Conservation (phyloP, 2,113 vertebrate species). For the Anolis sagrei region DNA sequence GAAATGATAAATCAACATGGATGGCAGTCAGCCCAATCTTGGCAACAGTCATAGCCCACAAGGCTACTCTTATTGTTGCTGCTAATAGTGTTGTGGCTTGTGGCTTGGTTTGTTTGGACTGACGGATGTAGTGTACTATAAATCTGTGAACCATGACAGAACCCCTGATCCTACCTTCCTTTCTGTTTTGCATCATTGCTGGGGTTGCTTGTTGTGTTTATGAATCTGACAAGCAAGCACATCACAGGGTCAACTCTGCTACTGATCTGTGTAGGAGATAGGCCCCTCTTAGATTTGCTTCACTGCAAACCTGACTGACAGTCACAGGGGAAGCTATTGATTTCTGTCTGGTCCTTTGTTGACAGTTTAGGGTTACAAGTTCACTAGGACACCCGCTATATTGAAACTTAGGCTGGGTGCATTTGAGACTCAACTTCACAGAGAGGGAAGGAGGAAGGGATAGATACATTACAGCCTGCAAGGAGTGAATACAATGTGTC, state of each 20-base stretch:
- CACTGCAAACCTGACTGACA: slow-evolving; percentile 58
- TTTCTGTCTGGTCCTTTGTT: slow-evolving; percentile 46
- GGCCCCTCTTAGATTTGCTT: slow-evolving; percentile 59
- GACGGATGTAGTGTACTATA: slow-evolving; percentile 56
- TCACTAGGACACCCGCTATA: slow-evolving; percentile 9
- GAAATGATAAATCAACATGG: not conserved
- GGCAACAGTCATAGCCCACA: not conserved
- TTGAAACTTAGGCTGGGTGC: not conserved
- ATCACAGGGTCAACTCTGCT: slow-evolving; percentile 63
- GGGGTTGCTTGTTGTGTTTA: slow-evolving; percentile 65
- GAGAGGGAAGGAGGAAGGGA: not conserved
- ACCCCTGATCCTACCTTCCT: not conserved
- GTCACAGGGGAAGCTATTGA: slow-evolving; percentile 43
- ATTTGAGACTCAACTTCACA: slow-evolving; percentile 30
- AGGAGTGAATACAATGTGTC: not conserved
- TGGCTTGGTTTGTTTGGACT: slow-evolving; percentile 48
- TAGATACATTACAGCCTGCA: not conserved
- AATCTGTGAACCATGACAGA: slow-evolving; percentile 52
- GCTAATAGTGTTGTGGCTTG: slow-evolving; percentile 3
- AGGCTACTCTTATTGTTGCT: slow-evolving; percentile 1
- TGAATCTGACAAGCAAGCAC: slow-evolving; percentile 69
- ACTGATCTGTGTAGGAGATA: slow-evolving; percentile 73
- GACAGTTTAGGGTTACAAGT: slow-evolving; percentile 23
- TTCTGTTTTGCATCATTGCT: slow-evolving; percentile 43
- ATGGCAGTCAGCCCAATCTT: not conserved